Evolutionary conservation across 2,113 vertebrate genomes (phyloP).

Genomic region (Acanthochromis polyacanthus): DNA sequence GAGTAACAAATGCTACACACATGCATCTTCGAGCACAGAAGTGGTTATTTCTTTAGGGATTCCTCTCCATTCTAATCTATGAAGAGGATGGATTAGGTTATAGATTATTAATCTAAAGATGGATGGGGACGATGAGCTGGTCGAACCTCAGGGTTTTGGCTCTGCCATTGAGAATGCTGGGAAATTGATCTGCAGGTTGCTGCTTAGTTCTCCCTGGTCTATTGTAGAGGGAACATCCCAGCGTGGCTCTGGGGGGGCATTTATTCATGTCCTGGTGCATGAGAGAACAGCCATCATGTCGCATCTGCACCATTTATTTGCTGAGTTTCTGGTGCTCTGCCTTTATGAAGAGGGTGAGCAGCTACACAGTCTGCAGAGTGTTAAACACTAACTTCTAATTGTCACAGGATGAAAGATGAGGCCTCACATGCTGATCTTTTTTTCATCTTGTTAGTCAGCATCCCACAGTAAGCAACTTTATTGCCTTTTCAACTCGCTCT

Average conservation of each 20-base stretch:
- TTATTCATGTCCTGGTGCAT: constrained; percentile 39
- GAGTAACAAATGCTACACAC: constrained; percentile 14
- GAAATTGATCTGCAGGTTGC: constrained; percentile 48
- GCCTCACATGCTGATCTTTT: constrained; percentile 18
- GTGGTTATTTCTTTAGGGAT: constrained; percentile 49
- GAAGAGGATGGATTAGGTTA: constrained; percentile 62
- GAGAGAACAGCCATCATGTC: not conserved
- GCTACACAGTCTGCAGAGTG: not conserved
- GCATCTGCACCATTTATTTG: not conserved
- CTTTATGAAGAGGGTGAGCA: constrained; percentile 1
- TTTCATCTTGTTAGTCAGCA: constrained; percentile 64
- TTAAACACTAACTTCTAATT: constrained; percentile 55
- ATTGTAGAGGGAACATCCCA: constrained; percentile 18
- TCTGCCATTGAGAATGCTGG: constrained; percentile 33
- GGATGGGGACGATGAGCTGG: constrained; percentile 45
- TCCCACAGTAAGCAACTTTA: constrained; percentile 58
- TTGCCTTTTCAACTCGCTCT: constrained; percentile 42
- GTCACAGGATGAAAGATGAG: constrained; percentile 64
- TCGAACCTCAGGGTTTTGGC: constrained; percentile 16
- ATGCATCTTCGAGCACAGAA: not conserved
- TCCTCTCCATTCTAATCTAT: constrained; percentile 51
- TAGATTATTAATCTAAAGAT: constrained; percentile 71
- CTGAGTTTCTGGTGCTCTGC: not conserved
- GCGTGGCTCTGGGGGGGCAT: constrained; percentile 27
- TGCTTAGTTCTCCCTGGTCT: constrained; percentile 34